Evolutionary conservation across 1,140 invertebrate genomes (phyloP), one percentile per base, ranked within the genome.

Genomic region (Drosophila orosa): DNA sequence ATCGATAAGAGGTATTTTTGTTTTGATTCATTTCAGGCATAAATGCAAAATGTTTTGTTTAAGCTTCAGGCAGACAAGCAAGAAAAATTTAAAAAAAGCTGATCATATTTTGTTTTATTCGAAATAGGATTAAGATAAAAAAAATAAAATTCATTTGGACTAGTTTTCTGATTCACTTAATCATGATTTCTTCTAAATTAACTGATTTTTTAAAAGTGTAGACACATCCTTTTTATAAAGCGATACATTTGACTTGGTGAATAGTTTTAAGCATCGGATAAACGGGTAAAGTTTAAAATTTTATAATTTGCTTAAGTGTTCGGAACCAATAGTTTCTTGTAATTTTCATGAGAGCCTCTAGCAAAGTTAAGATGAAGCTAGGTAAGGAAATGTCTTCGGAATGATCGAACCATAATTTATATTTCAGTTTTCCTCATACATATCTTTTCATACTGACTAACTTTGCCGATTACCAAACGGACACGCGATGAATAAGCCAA

Each of bases 401-500:
- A 19, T 33, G 29, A 52, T 33, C 13, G 7, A 15, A 52, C 29
- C 19, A 52, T 33, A 15, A 15, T 15, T 33, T 52, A 33, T 22
- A 52, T 9, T 52, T 52, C 0, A 15, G 7, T 22, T 52, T 33
- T 33, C 29, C 29, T 31, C 3, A 31, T 8, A 22, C 6, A 33
- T 15, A n/a, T 47, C 6, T 15, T 10, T 35, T 22, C 29, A 9
- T 33, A 33, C 7, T 52, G 48, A 52, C 27, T 27, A 52, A 52
- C 48, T 19, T 52, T 52, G 29, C 8, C 29, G 50, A 35, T 35
- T 22, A 22, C 8, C 50, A 52, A 52, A 52, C 31, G 50, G 50
- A 52, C 50, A 52, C 25, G 25, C 35, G 35, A 63, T 63, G 50
- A 58, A 42, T 56, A 42, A 58, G 35, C 52, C 29, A 33, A 35